A percentile compares a stretch with the other conserved stretches of the same genome.
These are phyloP conservation scores for Sinodicranocentrus sp. DNA, from an alignment of 2,888 invertebrate species.

Conservation along the genomic window DNA sequence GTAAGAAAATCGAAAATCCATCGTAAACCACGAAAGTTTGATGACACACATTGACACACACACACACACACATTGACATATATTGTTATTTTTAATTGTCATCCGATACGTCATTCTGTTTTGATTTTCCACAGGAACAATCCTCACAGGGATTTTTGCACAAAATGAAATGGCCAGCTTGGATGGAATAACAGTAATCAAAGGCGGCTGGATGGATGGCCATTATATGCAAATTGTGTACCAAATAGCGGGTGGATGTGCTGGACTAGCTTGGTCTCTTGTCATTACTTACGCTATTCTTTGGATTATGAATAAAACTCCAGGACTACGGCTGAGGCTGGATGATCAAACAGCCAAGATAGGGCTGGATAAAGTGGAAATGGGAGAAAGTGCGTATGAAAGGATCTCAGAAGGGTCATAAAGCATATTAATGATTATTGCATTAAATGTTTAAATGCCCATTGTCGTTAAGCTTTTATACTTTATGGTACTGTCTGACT, in stretches of 20 bases:
- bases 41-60: no score
- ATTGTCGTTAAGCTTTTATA: no score
- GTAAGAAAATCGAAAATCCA: constrained; percentile 35
- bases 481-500: no score
- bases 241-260: constrained; percentile 54
- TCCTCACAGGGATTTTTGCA: constrained; percentile 73
- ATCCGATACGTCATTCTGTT: no score
- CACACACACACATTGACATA: no score
- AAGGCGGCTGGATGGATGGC: constrained; percentile 64
- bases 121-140: constrained; percentile 42
- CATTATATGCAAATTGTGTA: constrained; percentile 54
- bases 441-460: not conserved
- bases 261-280: constrained; percentile 64
- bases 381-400: constrained; percentile 68
- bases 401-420: constrained; percentile 27
- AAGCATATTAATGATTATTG: not conserved
- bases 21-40: no score
- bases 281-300: constrained; percentile 61
- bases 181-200: constrained; percentile 46
- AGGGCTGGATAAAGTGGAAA: constrained; percentile 63
- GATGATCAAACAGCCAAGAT: constrained; percentile 7
- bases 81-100: no score
- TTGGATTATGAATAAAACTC: constrained; percentile 68
- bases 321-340: constrained; percentile 59
- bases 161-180: constrained; percentile 51